Base-by-base conservation (phyloP, 1,140 invertebrate genomes). In the Sarcophaga bullata region DNA sequence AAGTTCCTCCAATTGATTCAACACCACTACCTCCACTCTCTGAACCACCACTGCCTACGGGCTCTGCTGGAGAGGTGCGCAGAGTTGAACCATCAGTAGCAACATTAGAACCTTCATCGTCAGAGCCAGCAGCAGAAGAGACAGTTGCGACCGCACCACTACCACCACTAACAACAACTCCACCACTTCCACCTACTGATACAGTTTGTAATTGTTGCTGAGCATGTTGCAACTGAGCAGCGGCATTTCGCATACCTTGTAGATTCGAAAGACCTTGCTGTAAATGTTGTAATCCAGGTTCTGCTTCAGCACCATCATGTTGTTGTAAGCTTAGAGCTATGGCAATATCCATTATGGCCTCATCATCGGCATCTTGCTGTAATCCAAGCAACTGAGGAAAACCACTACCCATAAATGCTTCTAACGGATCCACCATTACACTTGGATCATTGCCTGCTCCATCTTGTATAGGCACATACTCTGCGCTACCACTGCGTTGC, bases 291-390 rank as follows among this genome's bases (percentile, higher is more conserved):
- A 89, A 25, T 0, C 85, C 86, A 49, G 89, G 86, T 0, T 87
- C 88, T 5, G 85, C 87, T 83, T 85, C 86, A 54, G 88, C 85
- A 0, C 87, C 88, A 8, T 87, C 87, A 83, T 94, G 93, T 85
- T 94, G 96, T 89, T 98, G 97, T 6, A 99, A 92, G 85, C 97
- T 98, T 0, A 99, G 91, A 0, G 97, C 97, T 85, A 99, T 98
- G 1, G 97, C 98, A 82, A 99, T 92, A 90, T 98, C 97, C 37
- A 99, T 96, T 94, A 99, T 98, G 0, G 97, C 95, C 90, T 99
- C 97, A 89, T 98, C 97, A 89, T 98, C 97, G 6, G 96, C 96
- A 90, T 98, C 97, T 8, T 96, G 94, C 15, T 96, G 96, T 46
- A 98, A 94, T 86, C 98, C 96, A 0, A 98, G 90, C n/a, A 97